Conservation (phyloP, 2,888 invertebrate species). For the Tridacna crocea region DNA sequence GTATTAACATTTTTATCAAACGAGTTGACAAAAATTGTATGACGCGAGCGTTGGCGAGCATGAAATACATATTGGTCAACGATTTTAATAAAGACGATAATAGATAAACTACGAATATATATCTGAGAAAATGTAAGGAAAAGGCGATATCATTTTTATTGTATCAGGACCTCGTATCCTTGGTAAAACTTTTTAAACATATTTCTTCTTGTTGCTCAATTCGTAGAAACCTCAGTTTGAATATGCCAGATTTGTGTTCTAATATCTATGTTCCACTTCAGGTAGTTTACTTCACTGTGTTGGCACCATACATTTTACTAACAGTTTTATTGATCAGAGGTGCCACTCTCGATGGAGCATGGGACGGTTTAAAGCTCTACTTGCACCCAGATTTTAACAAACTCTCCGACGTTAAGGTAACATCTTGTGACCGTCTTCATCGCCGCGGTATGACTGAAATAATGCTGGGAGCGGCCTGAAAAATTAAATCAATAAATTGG, state of each 20-base stretch:
- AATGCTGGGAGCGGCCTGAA: neutral
- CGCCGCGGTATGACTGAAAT: neutral
- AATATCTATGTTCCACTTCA: conserved; percentile 11
- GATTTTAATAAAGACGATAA: no score
- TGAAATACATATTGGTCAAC: no score
- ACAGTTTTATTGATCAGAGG: conserved; percentile 57
- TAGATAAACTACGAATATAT: no score
- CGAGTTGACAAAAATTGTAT: no score
- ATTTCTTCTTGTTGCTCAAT: neutral
- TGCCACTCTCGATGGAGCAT: conserved; percentile 61
- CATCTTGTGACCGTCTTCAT: neutral
- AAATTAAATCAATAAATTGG: neutral
- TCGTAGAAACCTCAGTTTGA: no score
- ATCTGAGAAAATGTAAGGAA: no score
- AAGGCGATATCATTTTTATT: no score
- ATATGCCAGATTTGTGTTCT: no score
- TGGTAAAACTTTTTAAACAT: no score
- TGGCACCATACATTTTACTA: conserved; percentile 58
- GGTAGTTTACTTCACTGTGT: conserved; percentile 64
- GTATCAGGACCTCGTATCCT: no score
- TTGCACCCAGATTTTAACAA: conserved; percentile 59
- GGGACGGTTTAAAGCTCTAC: conserved; percentile 54
- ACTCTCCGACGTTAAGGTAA: conserved; percentile 54
- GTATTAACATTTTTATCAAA: no score
- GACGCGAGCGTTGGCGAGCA: no score